phyloP scores from a whole-genome alignment of 1,140 invertebrate genomes.

The Eriocheir sinensis region DNA sequence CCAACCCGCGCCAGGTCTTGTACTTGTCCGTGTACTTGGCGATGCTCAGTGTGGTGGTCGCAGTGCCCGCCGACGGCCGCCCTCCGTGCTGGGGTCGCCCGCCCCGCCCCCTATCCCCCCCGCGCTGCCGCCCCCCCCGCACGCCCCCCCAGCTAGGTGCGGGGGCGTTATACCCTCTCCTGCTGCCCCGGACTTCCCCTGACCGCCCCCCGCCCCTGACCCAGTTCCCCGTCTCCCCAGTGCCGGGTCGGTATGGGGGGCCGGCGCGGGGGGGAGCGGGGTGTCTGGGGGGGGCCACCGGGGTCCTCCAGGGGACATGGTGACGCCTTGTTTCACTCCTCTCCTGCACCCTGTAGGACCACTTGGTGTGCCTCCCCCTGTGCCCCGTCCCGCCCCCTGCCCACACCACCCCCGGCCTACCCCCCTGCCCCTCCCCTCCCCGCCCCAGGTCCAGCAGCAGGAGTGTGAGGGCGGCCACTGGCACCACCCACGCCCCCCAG shows the following conservation, averaged over 20 bases:
- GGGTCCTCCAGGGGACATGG: neutral
- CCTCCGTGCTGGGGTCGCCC: constrained; percentile 45
- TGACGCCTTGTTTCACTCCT: constrained; percentile 15
- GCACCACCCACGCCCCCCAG: neutral
- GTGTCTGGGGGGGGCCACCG: neutral
- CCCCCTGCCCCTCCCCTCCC: neutral
- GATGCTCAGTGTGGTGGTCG: constrained; percentile 44
- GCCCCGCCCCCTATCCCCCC: neutral
- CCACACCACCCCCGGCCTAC: neutral
- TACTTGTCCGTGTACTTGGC: constrained; percentile 69
- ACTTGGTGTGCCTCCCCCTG: constrained; percentile 55
- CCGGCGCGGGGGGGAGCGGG: neutral
- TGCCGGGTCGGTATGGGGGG: neutral
- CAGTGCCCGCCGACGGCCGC: constrained; percentile 41
- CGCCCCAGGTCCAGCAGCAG: constrained; percentile 35
- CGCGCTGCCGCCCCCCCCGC: constrained; percentile 32
- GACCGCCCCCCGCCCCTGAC: neutral
- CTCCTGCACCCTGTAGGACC: constrained; percentile 60
- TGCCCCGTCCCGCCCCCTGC: constrained; percentile 9
- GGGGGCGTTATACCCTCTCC: neutral
- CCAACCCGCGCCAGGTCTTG: constrained; percentile 72
- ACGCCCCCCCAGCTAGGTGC: neutral
- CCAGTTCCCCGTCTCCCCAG: neutral
- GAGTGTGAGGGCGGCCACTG: neutral
- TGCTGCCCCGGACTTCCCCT: neutral